These are phyloP conservation scores for Drosophila parabipectinata DNA, from an alignment of 1,140 invertebrate genomes.

Conservation along the genomic window DNA sequence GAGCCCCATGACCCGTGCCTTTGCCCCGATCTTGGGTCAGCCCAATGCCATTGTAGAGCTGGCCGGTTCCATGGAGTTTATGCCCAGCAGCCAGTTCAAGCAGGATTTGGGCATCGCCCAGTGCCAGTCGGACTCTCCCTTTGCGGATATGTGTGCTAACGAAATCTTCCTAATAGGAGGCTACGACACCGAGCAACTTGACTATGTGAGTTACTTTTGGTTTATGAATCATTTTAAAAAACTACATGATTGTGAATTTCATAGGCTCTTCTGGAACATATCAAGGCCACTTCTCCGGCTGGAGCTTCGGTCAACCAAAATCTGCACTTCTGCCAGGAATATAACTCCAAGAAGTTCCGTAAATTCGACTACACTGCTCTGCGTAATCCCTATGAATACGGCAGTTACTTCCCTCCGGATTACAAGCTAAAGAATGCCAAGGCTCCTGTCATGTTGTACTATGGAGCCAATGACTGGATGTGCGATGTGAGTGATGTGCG, in stretches of 20 bases:
- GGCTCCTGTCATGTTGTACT: slow-evolving; percentile 87
- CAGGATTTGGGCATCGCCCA: slow-evolving; percentile 83
- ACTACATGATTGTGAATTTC: slow-evolving; percentile 17
- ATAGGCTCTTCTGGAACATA: slow-evolving; percentile 71
- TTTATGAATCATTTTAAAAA: not conserved
- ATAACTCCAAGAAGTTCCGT: slow-evolving; percentile 72
- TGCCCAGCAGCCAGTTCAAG: slow-evolving; percentile 84
- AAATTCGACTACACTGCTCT: slow-evolving; percentile 84
- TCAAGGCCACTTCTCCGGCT: slow-evolving; percentile 85
- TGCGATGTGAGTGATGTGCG: slow-evolving; percentile 87
- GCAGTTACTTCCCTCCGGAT: slow-evolving; percentile 84
- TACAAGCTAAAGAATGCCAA: slow-evolving; percentile 87
- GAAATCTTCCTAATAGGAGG: slow-evolving; percentile 86
- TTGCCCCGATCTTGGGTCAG: slow-evolving; percentile 63
- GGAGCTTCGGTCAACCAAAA: slow-evolving; percentile 85
- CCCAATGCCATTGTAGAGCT: slow-evolving; percentile 83
- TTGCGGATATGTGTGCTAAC: slow-evolving; percentile 85
- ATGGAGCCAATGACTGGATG: slow-evolving; percentile 86
- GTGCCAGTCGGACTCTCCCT: slow-evolving; percentile 84
- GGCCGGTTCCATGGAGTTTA: slow-evolving; percentile 85
- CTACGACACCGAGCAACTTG: slow-evolving; percentile 84
- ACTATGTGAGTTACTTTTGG: slow-evolving; percentile 53
- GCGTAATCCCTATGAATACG: slow-evolving; percentile 85
- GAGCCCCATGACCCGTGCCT: slow-evolving; percentile 73
- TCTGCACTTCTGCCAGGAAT: slow-evolving; percentile 85